Base-by-base conservation (phyloP, 2,888 invertebrate genomes). In the Chaetogeoica ovagalla region DNA sequence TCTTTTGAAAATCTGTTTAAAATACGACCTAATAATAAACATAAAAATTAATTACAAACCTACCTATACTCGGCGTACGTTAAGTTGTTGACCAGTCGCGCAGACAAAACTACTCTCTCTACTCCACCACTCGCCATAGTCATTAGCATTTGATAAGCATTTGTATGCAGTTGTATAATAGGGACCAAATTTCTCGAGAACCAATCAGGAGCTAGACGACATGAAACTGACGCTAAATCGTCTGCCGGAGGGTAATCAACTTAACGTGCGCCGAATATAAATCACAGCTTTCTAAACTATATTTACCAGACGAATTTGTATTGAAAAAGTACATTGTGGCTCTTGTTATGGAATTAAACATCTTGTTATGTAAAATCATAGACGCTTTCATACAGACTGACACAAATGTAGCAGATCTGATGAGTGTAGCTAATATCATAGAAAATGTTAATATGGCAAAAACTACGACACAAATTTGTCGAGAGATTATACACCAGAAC, bases 1-100 rank as follows among this genome's bases (percentile, higher is more conserved):
- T 96, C 96, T 86, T 96, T 96, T 0, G 95, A 93, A 87, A 96
- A 96, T 39, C 96, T 88, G 87, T 96, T 96, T 66, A 96, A 88
- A 84, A 96, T 92, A 65, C 93, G 88, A 15, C 91, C 91, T 86
- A 15, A 55, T 85, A 85, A 83, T 62, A 83, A 8, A 82, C 83
- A 37, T 9, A 30, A n/a, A 23, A 15, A 66, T n/a, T 43, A 8
- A 52, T 5, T n/a, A 3, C 23, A 21, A 17, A 39, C 13, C 30
- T 21, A 63, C 1, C 21, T 19, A n/a, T n/a, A n/a, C n/a, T n/a
- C n/a, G n/a, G n/a, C n/a, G n/a, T n/a, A n/a, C n/a, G n/a, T n/a
- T n/a, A n/a, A n/a, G n/a, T n/a, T n/a, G n/a, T n/a, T n/a, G n/a
- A n/a, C n/a, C n/a, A n/a, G n/a, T n/a, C n/a, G n/a, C n/a, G n/a